Evolutionary conservation across 2,888 invertebrate genomes (phyloP).

Genomic region (Linnaemya vulpina): DNA sequence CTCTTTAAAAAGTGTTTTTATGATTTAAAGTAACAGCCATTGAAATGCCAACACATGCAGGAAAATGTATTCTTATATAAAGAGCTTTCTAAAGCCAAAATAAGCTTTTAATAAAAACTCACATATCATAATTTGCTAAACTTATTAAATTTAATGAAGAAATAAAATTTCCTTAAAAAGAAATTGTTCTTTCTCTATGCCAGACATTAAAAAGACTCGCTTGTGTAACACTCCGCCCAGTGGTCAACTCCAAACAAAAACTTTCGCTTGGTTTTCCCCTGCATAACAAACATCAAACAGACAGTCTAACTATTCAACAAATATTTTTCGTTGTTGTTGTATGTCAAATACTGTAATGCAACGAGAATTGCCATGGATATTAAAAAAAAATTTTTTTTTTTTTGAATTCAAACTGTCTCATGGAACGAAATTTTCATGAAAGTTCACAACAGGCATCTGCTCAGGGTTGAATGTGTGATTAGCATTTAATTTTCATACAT

Average conservation of each 20-base stretch:
- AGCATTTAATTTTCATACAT: constrained; percentile 54
- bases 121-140: too few relatives aligned
- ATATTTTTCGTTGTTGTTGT: constrained; percentile 31
- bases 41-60: too few relatives aligned
- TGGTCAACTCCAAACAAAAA: background rate
- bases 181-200: too few relatives aligned
- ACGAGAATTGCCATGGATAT: constrained; percentile 37
- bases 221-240: background rate
- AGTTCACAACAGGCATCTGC: constrained; percentile 19
- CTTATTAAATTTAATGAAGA: background rate
- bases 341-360: constrained; percentile 15
- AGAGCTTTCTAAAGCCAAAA: too few relatives aligned
- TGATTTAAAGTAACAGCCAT: too few relatives aligned
- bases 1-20: too few relatives aligned
- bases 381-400: constrained; percentile 10
- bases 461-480: constrained; percentile 17
- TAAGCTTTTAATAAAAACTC: too few relatives aligned
- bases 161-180: too few relatives aligned
- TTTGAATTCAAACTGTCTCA: constrained; percentile 44
- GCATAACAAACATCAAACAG: background rate
- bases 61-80: too few relatives aligned
- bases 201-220: too few relatives aligned
- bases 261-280: constrained; percentile 40
- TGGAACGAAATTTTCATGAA: constrained; percentile 52
- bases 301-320: constrained; percentile 7